Evolutionary conservation across 1,140 invertebrate species (phyloP), one percentile per base, ranked within the genome.

Genomic region (Stegodyphus dumicola): DNA sequence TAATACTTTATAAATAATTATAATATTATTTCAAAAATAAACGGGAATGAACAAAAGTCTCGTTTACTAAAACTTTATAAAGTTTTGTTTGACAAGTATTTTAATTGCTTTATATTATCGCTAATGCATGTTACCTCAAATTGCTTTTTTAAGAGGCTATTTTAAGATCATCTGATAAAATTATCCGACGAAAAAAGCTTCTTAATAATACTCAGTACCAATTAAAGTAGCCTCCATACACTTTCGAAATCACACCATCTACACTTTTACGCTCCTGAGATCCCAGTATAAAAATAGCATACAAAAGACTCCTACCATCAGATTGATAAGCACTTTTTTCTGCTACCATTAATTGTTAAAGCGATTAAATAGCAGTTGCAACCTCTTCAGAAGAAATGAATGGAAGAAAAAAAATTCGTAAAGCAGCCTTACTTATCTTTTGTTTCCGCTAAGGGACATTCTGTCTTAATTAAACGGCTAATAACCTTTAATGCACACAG

Each of bases 391-490:
- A 15, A 15, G 11, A 15, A 17, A 15, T 69, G 15, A 15, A 11
- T 69, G 9, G 15, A 11, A 11, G 56, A 60, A 60, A 67, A 67
- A 67, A 67, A 6, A 6, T n/a, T 7, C 6, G 48, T 9, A 49
- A n/a, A 49, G 48, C 51, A 13, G 6, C 48, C 48, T 71, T 71
- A 13, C 51, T n/a, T 13, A 51, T 48, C 52, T 75, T 75, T 33
- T 33, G 33, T 75, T 75, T 75, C 51, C 18, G 7, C 7, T 6
- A 65, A 64, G 33, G 56, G 13, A 6, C 33, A 11, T 77, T 77
- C 53, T 65, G 65, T 65, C 54, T 76, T 77, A 77, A 77, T 77
- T 77, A 65, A 77, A 77, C 17, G 11, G 15, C 7, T 77, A 77
- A 77, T 77, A 77, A 77, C 75, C 33, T 60, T 77, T 77, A 77